These are phyloP conservation scores for Oophaga sylvatica DNA, from an alignment of 2,797 vertebrate species.

Conservation along the genomic window DNA sequence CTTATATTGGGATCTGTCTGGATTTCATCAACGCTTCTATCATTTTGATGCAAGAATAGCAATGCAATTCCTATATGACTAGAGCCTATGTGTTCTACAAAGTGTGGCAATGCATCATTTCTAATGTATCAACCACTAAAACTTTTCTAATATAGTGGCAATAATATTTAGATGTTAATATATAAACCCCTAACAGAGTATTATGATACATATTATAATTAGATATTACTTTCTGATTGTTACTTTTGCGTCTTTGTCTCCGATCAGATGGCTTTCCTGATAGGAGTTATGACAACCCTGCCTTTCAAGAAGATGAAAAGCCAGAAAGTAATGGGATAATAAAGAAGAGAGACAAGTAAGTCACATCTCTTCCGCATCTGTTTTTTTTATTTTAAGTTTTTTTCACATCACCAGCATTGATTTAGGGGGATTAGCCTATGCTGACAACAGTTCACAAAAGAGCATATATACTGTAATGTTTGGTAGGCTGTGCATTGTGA, in stretches of 20 bases:
- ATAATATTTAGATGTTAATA: neutral
- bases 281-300: constrained; percentile 35
- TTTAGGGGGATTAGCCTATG: constrained; percentile 25
- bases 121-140: neutral
- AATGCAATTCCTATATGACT: neutral
- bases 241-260: constrained; percentile 15
- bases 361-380: neutral
- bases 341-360: constrained; percentile 33
- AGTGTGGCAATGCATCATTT: neutral
- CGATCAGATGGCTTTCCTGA: constrained; percentile 26
- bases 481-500: neutral
- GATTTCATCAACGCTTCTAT: neutral
- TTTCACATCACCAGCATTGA: neutral
- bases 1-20: neutral
- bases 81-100: neutral
- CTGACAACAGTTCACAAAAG: constrained; percentile 22
- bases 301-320: constrained; percentile 48
- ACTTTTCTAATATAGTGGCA: neutral
- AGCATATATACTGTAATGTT: constrained; percentile 23
- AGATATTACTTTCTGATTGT: neutral
- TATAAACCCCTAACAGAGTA: too few species aligned
- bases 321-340: constrained; percentile 39
- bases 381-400: neutral
- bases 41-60: neutral
- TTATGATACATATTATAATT: neutral